These are phyloP conservation scores for Parthenolecanium corni DNA, from an alignment of 2,888 invertebrate species.

Conservation along the genomic window DNA sequence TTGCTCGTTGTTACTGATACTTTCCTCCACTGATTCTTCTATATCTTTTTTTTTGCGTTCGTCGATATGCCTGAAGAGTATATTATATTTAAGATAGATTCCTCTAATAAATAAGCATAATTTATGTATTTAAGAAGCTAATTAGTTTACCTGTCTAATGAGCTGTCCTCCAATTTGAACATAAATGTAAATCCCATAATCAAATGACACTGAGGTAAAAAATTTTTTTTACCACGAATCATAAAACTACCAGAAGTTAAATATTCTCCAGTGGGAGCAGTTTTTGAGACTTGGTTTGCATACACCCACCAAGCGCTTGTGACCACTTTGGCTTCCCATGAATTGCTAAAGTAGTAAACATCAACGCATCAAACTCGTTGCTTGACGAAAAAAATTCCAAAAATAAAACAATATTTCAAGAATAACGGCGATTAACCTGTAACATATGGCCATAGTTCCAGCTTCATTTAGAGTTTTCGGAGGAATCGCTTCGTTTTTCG, in stretches of 20 bases:
- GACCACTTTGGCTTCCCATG: conserved; percentile 96
- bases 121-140: neutral
- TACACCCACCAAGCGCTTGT: conserved; percentile 96
- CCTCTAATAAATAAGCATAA: too few relatives aligned
- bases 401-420: conserved; percentile 4
- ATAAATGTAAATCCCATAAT: conserved; percentile 88
- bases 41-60: conserved; percentile 50
- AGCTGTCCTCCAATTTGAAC: conserved; percentile 84
- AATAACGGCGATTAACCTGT: conserved; percentile 47
- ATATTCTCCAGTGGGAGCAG: conserved; percentile 96
- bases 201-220: conserved; percentile 80
- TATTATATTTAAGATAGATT: conserved; percentile 5
- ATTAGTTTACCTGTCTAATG: conserved; percentile 49
- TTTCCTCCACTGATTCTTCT: conserved; percentile 32
- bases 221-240: conserved; percentile 96
- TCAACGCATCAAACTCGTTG: neutral
- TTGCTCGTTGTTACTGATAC: conserved; percentile 21
- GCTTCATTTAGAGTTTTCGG: conserved; percentile 93
- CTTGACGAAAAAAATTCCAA: neutral
- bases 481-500: conserved; percentile 58
- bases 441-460: conserved; percentile 89
- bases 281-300: conserved; percentile 90
- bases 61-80: conserved; percentile 43
- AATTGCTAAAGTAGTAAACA: conserved; percentile 56
- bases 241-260: conserved; percentile 92